These are phyloP conservation scores for Diachasmimorpha longicaudata DNA, from an alignment of 1,140 invertebrate species.

Conservation along the genomic window DNA sequence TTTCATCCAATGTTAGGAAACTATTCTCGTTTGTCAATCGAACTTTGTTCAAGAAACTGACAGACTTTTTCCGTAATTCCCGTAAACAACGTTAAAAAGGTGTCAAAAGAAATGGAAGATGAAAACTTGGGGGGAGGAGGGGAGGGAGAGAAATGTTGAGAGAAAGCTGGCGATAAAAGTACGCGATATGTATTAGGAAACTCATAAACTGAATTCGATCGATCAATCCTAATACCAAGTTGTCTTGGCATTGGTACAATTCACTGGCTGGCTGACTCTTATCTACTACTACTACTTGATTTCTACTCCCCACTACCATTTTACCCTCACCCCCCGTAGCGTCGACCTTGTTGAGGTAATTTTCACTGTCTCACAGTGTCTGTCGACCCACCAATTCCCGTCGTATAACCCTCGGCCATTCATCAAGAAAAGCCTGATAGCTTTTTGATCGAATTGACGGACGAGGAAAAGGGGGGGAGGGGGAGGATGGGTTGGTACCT, in stretches of 20 bases:
- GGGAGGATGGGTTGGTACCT: background rate
- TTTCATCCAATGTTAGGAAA: background rate
- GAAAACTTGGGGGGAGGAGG: background rate
- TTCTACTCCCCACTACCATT: too few relatives aligned
- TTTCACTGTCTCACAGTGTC: background rate
- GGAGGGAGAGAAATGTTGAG: background rate
- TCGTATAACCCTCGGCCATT: conserved; percentile 26
- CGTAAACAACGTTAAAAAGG: background rate
- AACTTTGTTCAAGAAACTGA: background rate
- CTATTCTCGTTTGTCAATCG: background rate
- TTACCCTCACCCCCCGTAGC: too few relatives aligned
- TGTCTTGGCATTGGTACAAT: too few relatives aligned
- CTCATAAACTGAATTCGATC: background rate
- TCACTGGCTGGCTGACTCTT: background rate
- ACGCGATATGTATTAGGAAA: background rate
- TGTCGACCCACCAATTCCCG: background rate
- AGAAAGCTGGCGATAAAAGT: background rate
- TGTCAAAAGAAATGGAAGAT: background rate
- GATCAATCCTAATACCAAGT: background rate
- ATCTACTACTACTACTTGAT: background rate
- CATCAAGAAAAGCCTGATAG: conserved; percentile 33
- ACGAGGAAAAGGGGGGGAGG: too few relatives aligned
- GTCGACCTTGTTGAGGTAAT: background rate
- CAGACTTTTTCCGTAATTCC: background rate
- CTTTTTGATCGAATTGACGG: conserved; percentile 35